These are phyloP conservation scores for Dicentrarchus labrax DNA, from an alignment of 2,113 vertebrate genomes.

Conservation along the genomic window DNA sequence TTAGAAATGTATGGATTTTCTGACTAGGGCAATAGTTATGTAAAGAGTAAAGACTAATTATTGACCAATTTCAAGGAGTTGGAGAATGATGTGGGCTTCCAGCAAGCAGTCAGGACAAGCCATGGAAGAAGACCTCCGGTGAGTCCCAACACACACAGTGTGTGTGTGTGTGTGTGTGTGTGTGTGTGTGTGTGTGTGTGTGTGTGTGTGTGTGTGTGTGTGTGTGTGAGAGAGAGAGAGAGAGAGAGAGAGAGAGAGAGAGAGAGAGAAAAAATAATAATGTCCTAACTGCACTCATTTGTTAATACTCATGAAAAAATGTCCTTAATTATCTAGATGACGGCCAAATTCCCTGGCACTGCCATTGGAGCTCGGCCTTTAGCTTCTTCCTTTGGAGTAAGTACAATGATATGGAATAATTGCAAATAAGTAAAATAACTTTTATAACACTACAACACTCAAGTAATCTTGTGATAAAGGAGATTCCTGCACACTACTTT, in stretches of 20 bases:
- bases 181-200: too few species aligned
- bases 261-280: not conserved
- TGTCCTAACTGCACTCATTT: not conserved
- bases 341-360: conserved; percentile 92
- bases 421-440: not conserved
- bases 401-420: conserved; percentile 36
- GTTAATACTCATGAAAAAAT: not conserved
- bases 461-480: not conserved
- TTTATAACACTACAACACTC: too few species aligned
- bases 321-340: conserved; percentile 84
- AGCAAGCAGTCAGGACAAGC: conserved; percentile 94
- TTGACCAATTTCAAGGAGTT: conserved; percentile 87
- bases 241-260: not conserved
- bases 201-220: too few species aligned
- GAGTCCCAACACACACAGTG: conserved; percentile 56
- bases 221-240: not conserved
- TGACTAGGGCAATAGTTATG: too few species aligned
- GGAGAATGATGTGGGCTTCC: conserved; percentile 94
- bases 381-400: conserved; percentile 91
- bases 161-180: not conserved
- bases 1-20: too few species aligned
- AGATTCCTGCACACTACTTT: not conserved
- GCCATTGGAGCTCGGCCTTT: conserved; percentile 87
- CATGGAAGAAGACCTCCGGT: conserved; percentile 95
- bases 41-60: not conserved